A percentile compares a stretch with the other conserved stretches of the same genome.
Evolutionary conservation across 2,797 vertebrate species (phyloP).

Genomic region (Chelmon rostratus): DNA sequence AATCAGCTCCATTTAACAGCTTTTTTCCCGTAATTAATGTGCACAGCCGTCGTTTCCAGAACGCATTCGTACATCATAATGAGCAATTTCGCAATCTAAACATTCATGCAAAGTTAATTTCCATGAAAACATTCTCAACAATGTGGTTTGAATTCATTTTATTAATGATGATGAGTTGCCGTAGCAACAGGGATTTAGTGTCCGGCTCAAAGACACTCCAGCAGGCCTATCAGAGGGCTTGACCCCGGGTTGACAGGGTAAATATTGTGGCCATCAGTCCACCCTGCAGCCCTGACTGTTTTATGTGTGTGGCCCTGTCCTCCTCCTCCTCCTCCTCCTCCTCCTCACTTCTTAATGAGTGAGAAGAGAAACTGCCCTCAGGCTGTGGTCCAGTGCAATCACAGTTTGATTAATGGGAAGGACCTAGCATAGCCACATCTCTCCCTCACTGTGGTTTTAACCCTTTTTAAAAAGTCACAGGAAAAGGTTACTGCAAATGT

Average conservation of each 20-base stretch:
- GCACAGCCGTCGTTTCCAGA: constrained; percentile 21
- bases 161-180: constrained; percentile 22
- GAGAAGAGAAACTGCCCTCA: constrained; percentile 51
- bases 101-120: constrained; percentile 40
- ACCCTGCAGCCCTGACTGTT: constrained; percentile 28
- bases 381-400: constrained; percentile 61
- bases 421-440: constrained; percentile 60
- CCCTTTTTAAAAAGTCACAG: constrained; percentile 79
- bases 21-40: constrained; percentile 41
- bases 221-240: constrained; percentile 7
- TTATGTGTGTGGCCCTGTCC: constrained; percentile 7
- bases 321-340: constrained; percentile 32
- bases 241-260: constrained; percentile 34
- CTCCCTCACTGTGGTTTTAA: constrained; percentile 80
- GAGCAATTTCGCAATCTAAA: constrained; percentile 50
- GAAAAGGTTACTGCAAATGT: constrained; percentile 82
- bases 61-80: constrained; percentile 59
- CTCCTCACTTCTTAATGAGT: constrained; percentile 54
- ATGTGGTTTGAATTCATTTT: constrained; percentile 4
- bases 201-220: constrained; percentile 2
- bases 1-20: constrained; percentile 37
- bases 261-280: constrained; percentile 39
- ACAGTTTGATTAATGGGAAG: constrained; percentile 79
- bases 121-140: constrained; percentile 26
- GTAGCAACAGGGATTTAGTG: neutral